Percentiles rank a stretch among this genome's conserved stretches.
Conservation (phyloP, 2,113 vertebrate genomes). For the Gadus macrocephalus region DNA sequence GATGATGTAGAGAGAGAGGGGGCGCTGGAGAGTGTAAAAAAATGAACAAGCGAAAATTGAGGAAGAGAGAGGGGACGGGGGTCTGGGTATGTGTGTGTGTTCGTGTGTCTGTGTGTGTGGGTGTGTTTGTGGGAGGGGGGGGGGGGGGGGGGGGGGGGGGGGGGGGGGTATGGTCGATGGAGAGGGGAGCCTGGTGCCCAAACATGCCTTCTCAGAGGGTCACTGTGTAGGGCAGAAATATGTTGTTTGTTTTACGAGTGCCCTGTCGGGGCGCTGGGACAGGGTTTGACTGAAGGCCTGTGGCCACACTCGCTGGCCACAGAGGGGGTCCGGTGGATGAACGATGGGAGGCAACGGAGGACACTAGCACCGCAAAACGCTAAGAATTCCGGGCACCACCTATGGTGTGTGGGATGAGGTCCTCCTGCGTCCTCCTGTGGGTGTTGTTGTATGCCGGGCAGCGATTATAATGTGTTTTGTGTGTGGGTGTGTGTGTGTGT, state of each 20-base stretch:
- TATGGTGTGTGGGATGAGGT: background rate
- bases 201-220: slow-evolving; percentile 57
- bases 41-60: too few relatives aligned
- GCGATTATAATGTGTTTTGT: slow-evolving; percentile 2
- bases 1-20: too few relatives aligned
- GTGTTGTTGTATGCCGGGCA: slow-evolving; percentile 20
- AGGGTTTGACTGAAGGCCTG: slow-evolving; percentile 66
- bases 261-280: slow-evolving; percentile 61
- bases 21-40: too few relatives aligned
- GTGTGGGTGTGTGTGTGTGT: slow-evolving; percentile 41
- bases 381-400: slow-evolving; percentile 75
- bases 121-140: too few relatives aligned
- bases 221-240: slow-evolving; percentile 49
- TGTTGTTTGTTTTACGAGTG: slow-evolving; percentile 73
- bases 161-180: too few relatives aligned
- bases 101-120: too few relatives aligned
- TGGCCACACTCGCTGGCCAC: slow-evolving; percentile 42
- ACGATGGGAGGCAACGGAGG: slow-evolving; percentile 75
- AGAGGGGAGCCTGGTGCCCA: slow-evolving; percentile 15
- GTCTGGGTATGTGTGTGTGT: too few relatives aligned
- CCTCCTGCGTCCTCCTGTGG: too few relatives aligned
- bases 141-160: too few relatives aligned
- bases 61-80: too few relatives aligned
- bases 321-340: slow-evolving; percentile 72
- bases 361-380: slow-evolving; percentile 74